A percentile compares a stretch with the other conserved stretches of the same genome.
These are phyloP conservation scores for Ptychoptera contaminata DNA, from an alignment of 2,888 invertebrate genomes.

Conservation along the genomic window DNA sequence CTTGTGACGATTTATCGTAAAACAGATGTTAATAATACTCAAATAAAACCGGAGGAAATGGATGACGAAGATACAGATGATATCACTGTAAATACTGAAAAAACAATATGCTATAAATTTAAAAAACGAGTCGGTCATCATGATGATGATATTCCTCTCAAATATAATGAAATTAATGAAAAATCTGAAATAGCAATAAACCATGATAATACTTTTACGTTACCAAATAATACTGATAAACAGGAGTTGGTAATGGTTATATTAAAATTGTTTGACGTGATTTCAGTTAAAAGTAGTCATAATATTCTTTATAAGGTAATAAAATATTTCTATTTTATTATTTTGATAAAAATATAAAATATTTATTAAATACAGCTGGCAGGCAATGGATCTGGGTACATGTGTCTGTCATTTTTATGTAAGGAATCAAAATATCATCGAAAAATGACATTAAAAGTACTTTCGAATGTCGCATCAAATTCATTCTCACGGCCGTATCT, in stretches of 20 bases:
- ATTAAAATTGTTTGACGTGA: constrained; percentile 22
- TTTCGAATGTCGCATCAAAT: constrained; percentile 28
- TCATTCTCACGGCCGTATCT: constrained; percentile 20
- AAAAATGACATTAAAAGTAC: constrained; percentile 20
- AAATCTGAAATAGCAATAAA: background rate
- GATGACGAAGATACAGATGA: no score
- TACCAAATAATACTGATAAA: constrained; percentile 17
- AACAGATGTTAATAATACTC: no score
- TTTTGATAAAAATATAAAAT: background rate
- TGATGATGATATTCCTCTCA: constrained; percentile 24
- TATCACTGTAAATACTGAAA: no score
- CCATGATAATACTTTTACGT: constrained; percentile 16
- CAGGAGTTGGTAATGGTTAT: constrained; percentile 24
- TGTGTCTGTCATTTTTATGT: constrained; percentile 24
- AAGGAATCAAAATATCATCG: constrained; percentile 23
- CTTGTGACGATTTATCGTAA: no score
- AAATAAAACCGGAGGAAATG: no score
- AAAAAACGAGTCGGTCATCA: no score
- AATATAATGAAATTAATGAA: constrained; percentile 18
- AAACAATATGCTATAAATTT: no score
- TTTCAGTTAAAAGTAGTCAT: constrained; percentile 23
- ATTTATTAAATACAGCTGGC: constrained; percentile 3
- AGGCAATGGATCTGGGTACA: constrained; percentile 15
- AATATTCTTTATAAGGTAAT: constrained; percentile 11
- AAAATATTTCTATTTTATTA: background rate